phyloP scores from a whole-genome alignment of 2,888 invertebrate genomes.

The Alcis repandata region DNA sequence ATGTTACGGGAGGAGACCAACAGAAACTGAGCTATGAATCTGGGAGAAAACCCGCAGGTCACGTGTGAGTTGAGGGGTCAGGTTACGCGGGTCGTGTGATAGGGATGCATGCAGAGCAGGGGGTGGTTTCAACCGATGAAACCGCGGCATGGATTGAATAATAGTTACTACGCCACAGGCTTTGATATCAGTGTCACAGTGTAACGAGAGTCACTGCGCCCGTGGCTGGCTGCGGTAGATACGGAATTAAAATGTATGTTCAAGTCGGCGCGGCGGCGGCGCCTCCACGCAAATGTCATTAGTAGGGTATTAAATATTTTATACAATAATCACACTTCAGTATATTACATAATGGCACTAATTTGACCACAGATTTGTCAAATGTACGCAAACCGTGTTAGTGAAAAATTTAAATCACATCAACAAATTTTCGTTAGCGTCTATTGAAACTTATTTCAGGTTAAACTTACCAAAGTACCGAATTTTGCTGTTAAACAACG shows the following conservation, averaged over 20 bases:
- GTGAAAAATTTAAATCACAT: neutral
- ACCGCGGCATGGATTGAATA: constrained; percentile 53
- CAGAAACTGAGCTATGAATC: constrained; percentile 46
- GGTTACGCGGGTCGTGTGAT: constrained; percentile 38
- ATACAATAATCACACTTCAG: constrained; percentile 11
- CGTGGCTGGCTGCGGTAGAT: constrained; percentile 57
- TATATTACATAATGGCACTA: neutral
- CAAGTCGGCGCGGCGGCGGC: constrained; percentile 17
- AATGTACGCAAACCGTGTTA: neutral
- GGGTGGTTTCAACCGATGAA: constrained; percentile 58
- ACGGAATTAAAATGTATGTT: constrained; percentile 45
- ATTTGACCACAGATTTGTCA: constrained; percentile 5
- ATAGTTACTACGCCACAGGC: constrained; percentile 38
- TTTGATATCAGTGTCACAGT: constrained; percentile 61
- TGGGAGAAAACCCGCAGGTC: neutral
- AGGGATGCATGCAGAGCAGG: constrained; percentile 42
- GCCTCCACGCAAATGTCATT: constrained; percentile 33
- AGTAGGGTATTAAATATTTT: constrained; percentile 23
- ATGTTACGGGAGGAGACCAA: constrained; percentile 57
- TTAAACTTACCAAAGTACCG: no score
- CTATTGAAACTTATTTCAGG: no score
- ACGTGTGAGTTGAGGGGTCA: constrained; percentile 33
- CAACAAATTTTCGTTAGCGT: no score
- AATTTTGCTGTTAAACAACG: neutral
- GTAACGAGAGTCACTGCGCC: constrained; percentile 3